A percentile compares a stretch with the other conserved stretches of the same genome.
Conservation (phyloP, 2,797 vertebrate species). For the Fistularia commersonii region DNA sequence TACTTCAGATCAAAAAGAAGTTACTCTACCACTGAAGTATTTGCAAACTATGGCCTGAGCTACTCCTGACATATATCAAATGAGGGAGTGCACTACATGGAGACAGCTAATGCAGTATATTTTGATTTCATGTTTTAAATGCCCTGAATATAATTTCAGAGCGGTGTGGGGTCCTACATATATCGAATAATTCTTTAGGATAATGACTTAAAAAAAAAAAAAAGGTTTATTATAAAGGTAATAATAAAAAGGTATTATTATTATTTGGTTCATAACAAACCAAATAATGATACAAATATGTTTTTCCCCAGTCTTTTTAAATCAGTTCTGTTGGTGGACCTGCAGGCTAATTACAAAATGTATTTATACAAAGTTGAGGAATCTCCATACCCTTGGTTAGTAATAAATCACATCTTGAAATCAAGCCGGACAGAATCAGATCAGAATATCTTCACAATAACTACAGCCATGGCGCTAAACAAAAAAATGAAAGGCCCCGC, state of each 20-base stretch:
- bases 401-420: too few species aligned
- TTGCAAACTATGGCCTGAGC: neutral
- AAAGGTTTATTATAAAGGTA: neutral
- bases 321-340: neutral
- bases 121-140: too few species aligned
- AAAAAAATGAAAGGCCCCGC: too few species aligned
- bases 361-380: too few species aligned
- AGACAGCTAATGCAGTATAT: too few species aligned
- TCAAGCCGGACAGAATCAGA: too few species aligned
- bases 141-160: too few species aligned
- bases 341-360: too few species aligned
- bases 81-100: too few species aligned
- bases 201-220: neutral
- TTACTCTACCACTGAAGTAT: neutral
- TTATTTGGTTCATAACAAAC: neutral
- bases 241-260: neutral
- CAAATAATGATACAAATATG: neutral
- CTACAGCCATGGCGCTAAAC: too few species aligned
- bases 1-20: conserved; percentile 9
- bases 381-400: too few species aligned
- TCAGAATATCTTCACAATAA: too few species aligned
- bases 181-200: neutral
- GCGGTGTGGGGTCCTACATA: neutral
- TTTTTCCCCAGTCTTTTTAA: neutral
- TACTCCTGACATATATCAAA: neutral